A percentile compares a stretch with the other conserved stretches of the same genome.
phyloP scores from a whole-genome alignment of 2,113 vertebrate species.

The Petrocephalus zakoni region DNA sequence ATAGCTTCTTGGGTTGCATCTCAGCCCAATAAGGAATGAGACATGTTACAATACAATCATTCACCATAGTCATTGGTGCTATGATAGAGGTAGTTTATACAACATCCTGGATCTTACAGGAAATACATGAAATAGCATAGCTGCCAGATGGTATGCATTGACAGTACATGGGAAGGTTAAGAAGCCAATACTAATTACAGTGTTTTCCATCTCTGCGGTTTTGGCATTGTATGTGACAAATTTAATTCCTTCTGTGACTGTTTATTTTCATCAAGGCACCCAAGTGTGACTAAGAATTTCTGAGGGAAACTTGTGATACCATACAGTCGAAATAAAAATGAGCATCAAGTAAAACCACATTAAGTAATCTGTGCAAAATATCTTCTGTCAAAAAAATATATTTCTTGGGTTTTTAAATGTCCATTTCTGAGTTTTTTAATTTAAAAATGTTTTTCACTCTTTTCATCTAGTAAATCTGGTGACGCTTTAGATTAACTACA shows the following conservation, averaged over 20 bases:
- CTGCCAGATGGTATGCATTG: background rate
- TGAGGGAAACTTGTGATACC: background rate
- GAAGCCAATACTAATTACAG: constrained; percentile 7
- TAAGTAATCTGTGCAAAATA: background rate
- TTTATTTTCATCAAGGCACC: background rate
- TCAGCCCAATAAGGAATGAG: background rate
- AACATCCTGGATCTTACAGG: background rate
- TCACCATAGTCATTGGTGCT: background rate
- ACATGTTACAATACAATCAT: background rate
- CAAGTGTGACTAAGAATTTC: background rate
- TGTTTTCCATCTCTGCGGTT: background rate
- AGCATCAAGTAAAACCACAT: background rate
- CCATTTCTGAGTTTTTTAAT: no score
- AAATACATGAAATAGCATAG: background rate
- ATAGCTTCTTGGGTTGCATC: background rate
- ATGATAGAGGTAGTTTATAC: background rate
- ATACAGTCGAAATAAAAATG: background rate
- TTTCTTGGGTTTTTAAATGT: background rate
- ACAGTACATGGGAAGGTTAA: background rate
- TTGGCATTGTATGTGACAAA: background rate
- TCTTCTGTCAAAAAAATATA: background rate
- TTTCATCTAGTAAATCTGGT: background rate
- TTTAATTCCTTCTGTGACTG: background rate
- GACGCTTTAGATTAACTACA: background rate
- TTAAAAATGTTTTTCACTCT: background rate